Conservation (phyloP, 2,113 vertebrate genomes). For the Noctilio leporinus region DNA sequence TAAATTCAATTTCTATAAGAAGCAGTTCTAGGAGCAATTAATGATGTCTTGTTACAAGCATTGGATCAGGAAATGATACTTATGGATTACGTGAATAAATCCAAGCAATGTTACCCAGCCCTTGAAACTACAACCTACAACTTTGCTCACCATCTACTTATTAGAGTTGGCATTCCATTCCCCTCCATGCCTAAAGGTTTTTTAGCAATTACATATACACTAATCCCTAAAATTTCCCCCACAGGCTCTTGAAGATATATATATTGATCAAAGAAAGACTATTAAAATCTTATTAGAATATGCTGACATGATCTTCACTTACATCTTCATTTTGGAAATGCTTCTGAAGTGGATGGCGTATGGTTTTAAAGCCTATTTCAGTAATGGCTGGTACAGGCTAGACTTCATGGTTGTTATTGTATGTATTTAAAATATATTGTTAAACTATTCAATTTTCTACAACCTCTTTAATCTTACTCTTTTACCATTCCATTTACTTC, state of each 20-base stretch:
- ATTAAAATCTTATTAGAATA: conserved; percentile 90
- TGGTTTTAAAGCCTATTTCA: conserved; percentile 95
- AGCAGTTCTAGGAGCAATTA: background rate
- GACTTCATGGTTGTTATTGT: conserved; percentile 98
- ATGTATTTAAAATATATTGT: conserved; percentile 76
- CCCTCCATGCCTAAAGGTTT: background rate
- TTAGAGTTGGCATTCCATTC: background rate
- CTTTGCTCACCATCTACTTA: background rate
- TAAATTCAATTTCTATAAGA: background rate
- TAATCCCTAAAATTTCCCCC: conserved; percentile 3
- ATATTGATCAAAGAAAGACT: conserved; percentile 86
- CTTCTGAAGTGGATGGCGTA: conserved; percentile 97
- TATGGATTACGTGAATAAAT: background rate
- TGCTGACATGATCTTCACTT: conserved; percentile 97
- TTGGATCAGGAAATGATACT: background rate
- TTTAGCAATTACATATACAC: background rate
- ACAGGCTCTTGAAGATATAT: conserved; percentile 96
- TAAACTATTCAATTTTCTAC: background rate
- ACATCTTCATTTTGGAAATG: conserved; percentile 97
- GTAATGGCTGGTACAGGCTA: conserved; percentile 96
- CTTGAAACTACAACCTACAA: background rate
- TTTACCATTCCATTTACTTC: background rate
- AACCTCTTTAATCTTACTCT: background rate
- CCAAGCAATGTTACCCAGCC: background rate
- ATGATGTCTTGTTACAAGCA: background rate